phyloP scores from a whole-genome alignment of 2,888 invertebrate species.

The Cephonodes hylas region DNA sequence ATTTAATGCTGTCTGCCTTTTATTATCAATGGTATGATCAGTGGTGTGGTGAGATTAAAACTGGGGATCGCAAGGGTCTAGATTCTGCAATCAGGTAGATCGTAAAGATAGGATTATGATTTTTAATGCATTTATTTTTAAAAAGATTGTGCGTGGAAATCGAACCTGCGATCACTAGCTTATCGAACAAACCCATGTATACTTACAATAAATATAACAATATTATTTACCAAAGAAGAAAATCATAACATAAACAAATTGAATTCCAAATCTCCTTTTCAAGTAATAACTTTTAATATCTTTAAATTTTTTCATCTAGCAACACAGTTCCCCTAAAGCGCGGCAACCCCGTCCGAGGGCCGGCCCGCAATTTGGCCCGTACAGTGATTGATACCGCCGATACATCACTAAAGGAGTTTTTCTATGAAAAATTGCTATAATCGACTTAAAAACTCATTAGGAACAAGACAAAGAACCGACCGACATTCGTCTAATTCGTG shows the following conservation, averaged over 20 bases:
- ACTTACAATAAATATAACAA: too few species aligned
- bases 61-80: background rate
- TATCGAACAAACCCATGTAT: too few species aligned
- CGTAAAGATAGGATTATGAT: too few species aligned
- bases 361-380: constrained; percentile 62
- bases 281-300: constrained; percentile 13
- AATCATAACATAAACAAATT: constrained; percentile 2
- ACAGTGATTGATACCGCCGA: constrained; percentile 79
- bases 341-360: constrained; percentile 51
- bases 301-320: background rate
- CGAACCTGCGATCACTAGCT: too few species aligned
- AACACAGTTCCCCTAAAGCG: constrained; percentile 1
- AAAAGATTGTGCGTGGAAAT: too few species aligned
- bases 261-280: background rate
- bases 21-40: background rate
- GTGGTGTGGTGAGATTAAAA: background rate
- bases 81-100: background rate
- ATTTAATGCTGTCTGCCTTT: background rate
- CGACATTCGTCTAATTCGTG: constrained; percentile 78
- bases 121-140: too few species aligned
- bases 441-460: constrained; percentile 82
- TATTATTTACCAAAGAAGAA: background rate
- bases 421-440: constrained; percentile 81
- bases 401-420: constrained; percentile 81
- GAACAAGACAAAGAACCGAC: constrained; percentile 78